phyloP scores from a whole-genome alignment of 2,113 vertebrate genomes.

The Glaucidium brasilianum region DNA sequence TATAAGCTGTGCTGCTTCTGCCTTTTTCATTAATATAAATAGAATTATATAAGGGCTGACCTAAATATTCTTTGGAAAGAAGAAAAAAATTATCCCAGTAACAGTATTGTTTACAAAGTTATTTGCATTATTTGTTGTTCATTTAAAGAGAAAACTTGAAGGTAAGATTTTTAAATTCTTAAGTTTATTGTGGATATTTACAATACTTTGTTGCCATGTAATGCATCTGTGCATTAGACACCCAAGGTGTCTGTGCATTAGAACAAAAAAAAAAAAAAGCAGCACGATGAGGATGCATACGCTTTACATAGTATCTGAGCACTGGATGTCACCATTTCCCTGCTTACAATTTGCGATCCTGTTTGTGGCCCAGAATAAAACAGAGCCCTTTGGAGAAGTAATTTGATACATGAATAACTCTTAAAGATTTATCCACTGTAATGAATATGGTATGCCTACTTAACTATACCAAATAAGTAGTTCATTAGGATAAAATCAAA shows the following conservation, averaged over 20 bases:
- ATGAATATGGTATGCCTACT: background rate
- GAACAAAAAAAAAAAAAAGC: rapidly evolving
- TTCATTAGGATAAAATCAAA: background rate
- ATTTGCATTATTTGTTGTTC: background rate
- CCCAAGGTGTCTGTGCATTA: background rate
- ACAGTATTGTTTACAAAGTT: background rate
- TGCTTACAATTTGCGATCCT: background rate
- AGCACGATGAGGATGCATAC: rapidly evolving
- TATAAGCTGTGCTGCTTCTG: background rate
- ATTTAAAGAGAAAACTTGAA: background rate
- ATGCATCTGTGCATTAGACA: rapidly evolving
- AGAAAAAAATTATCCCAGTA: background rate
- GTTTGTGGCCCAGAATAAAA: background rate
- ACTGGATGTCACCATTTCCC: constrained; percentile 34
- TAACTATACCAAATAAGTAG: background rate
- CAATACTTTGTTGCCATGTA: background rate
- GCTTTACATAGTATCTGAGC: background rate
- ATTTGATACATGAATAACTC: background rate
- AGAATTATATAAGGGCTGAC: background rate
- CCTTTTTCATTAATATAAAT: background rate
- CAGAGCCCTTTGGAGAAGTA: background rate
- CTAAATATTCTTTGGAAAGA: background rate
- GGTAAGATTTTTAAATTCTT: background rate
- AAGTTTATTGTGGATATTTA: background rate
- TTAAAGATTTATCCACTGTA: background rate